phyloP scores from a whole-genome alignment of 2,797 vertebrate genomes.

The Oreortyx pictus region DNA sequence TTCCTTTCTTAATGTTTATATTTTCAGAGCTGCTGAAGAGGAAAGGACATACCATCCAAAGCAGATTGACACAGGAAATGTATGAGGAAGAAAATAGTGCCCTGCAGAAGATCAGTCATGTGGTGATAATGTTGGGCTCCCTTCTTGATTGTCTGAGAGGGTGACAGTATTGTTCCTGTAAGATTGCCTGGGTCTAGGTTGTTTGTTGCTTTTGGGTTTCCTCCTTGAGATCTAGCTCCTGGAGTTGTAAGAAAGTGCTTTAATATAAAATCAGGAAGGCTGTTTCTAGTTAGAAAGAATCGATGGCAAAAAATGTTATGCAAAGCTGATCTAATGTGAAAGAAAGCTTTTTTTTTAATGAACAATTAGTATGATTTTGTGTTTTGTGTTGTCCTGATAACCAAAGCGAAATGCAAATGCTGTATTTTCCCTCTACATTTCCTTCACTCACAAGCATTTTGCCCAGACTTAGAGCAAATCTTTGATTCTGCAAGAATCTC shows the following conservation, averaged over 20 bases:
- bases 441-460: background rate
- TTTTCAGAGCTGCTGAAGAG: background rate
- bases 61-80: background rate
- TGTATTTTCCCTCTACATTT: background rate
- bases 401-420: background rate
- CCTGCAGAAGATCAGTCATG: background rate
- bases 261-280: background rate
- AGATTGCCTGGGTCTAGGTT: background rate
- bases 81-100: background rate
- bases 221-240: background rate
- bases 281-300: background rate
- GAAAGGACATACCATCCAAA: background rate
- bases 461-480: background rate
- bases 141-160: background rate
- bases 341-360: background rate
- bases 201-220: background rate
- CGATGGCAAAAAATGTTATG: background rate
- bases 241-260: background rate
- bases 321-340: background rate
- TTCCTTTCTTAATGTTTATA: background rate
- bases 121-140: background rate
- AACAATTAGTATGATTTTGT: background rate
- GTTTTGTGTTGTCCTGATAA: background rate
- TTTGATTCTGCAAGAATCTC: background rate
- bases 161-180: background rate